Evolutionary conservation across 1,140 invertebrate species (phyloP), one percentile per base, ranked within the genome.

Genomic region (Ditylenchus dipsaci): DNA sequence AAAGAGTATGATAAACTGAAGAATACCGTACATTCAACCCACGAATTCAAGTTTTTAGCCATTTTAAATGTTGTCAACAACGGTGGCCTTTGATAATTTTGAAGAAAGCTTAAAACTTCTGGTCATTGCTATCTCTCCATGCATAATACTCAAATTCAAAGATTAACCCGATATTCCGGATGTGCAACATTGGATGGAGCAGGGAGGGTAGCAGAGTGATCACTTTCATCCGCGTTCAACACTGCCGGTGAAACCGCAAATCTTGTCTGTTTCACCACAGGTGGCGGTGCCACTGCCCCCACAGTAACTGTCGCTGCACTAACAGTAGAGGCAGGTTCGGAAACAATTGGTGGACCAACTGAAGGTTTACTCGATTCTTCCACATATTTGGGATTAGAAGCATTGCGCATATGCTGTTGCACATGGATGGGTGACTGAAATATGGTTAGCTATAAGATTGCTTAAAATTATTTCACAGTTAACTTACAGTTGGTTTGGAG

Each of bases 391-490:
- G 38, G 30, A 5, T 17, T 26, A 19, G 27, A 49, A 17, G 27
- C 19, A n/a, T 56, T 58, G 21, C 27, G 17, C 23, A 26, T 47
- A 45, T 17, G 19, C 33, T n/a, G 27, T 42, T 43, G 49, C 19
- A 13, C 43, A 53, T 53, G 49, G 49, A 53, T 26, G 3, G 63
- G 63, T 19, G 63, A 65, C 63, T 65, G 26, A 65, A 65, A 53
- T 43, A 29, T 21, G n/a, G 33, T 38, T 38, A 38, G 11, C 3
- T 5, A 38, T n/a, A n/a, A n/a, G n/a, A n/a, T n/a, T n/a, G n/a
- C n/a, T n/a, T n/a, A n/a, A n/a, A n/a, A n/a, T n/a, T n/a, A n/a
- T n/a, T n/a, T n/a, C n/a, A n/a, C n/a, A n/a, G n/a, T n/a, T n/a
- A n/a, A n/a, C 61, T 43, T 33, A 63, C 27, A 29, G 21, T 57